A percentile compares a stretch with the other conserved stretches of the same genome.
Evolutionary conservation across 2,888 invertebrate species (phyloP).

Genomic region (Heliconius hortense): DNA sequence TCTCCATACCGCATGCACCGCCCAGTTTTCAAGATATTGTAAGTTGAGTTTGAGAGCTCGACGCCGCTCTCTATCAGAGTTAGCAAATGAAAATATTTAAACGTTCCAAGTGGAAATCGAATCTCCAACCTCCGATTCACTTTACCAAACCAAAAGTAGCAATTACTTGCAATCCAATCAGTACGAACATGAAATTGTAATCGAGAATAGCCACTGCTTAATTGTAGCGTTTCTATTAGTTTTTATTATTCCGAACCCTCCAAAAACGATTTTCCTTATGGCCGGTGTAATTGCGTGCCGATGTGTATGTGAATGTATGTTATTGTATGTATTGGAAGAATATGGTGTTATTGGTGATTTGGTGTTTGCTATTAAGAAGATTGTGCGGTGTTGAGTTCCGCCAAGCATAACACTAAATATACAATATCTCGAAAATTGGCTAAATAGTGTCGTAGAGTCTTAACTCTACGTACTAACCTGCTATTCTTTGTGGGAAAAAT

Average conservation of each 20-base stretch:
- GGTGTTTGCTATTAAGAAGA: background rate
- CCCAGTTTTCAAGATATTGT: no score
- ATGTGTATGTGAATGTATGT: slow-evolving; percentile 42
- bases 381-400: background rate
- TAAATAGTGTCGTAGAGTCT: no score
- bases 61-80: no score
- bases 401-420: background rate
- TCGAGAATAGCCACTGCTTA: slow-evolving; percentile 48
- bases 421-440: no score
- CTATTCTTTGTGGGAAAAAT: no score
- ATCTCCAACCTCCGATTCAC: background rate
- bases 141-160: background rate
- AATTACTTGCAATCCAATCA: slow-evolving; percentile 28
- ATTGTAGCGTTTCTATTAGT: slow-evolving; percentile 53
- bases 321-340: slow-evolving; percentile 3
- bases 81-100: background rate
- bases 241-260: slow-evolving; percentile 51
- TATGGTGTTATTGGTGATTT: background rate
- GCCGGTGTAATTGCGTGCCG: slow-evolving; percentile 47
- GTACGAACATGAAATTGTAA: slow-evolving; percentile 41
- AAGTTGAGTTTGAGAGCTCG: no score
- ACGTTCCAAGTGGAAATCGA: background rate
- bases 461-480: no score
- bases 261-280: slow-evolving; percentile 52
- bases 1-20: no score